phyloP scores from a whole-genome alignment of 2,797 vertebrate species.

The Pseudochirops corinnae region DNA sequence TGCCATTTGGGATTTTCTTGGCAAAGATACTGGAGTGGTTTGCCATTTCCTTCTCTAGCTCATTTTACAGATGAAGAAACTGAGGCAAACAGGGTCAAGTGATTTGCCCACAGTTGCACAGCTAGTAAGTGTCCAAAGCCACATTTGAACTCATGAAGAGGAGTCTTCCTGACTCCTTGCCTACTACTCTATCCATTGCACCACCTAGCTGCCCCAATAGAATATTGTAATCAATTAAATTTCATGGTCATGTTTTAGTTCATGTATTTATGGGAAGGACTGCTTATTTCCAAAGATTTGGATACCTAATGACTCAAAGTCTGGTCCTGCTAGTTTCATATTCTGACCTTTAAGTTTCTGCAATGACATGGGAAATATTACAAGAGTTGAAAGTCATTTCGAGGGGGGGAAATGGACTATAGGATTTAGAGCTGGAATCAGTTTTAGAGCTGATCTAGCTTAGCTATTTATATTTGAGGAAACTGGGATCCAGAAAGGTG shows the following conservation, averaged over 20 bases:
- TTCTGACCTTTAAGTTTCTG: slow-evolving; percentile 48
- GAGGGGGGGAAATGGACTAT: slow-evolving; percentile 28
- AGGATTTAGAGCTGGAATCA: background rate
- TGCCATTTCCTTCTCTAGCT: background rate
- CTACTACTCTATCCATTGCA: background rate
- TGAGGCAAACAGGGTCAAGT: background rate
- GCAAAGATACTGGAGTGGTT: background rate
- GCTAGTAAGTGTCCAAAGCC: background rate
- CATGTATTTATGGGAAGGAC: background rate
- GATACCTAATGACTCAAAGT: background rate
- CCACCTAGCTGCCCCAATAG: background rate
- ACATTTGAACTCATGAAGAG: background rate
- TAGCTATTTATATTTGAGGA: background rate
- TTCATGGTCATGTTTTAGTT: background rate
- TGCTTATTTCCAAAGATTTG: slow-evolving; percentile 24
- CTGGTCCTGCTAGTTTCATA: slow-evolving; percentile 12
- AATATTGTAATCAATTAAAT: background rate
- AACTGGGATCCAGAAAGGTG: background rate
- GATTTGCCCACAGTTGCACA: background rate
- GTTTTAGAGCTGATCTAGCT: background rate
- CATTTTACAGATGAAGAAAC: background rate
- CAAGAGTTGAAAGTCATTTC: slow-evolving; percentile 7
- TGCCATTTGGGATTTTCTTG: background rate
- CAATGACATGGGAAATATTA: slow-evolving; percentile 51
- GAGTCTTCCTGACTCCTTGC: background rate